Evolutionary conservation across 2,888 invertebrate genomes (phyloP).

Genomic region (Brenthis ino): DNA sequence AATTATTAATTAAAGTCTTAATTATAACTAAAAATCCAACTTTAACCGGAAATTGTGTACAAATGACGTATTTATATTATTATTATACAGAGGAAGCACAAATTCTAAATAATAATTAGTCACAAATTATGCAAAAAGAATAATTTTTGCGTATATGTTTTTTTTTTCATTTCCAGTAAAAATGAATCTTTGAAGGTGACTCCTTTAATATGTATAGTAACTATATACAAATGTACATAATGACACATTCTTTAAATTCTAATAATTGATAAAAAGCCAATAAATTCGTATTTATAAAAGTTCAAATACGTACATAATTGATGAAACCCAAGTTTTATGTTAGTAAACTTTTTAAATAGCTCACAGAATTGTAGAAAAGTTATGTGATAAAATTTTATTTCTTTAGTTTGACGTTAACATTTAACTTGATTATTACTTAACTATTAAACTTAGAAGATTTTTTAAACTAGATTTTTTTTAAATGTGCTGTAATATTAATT

Average conservation of each 20-base stretch:
- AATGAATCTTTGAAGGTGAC: too few species aligned
- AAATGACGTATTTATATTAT: slow-evolving; percentile 12
- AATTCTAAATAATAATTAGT: background rate
- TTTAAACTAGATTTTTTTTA: too few species aligned
- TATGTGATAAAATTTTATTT: slow-evolving; percentile 17
- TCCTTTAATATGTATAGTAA: too few species aligned
- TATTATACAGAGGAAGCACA: slow-evolving; percentile 14
- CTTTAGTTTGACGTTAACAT: slow-evolving; percentile 7
- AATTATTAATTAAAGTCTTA: slow-evolving; percentile 6
- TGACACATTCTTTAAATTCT: too few species aligned
- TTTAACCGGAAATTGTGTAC: slow-evolving; percentile 4
- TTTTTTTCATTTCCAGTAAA: too few species aligned
- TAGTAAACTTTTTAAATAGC: slow-evolving; percentile 7
- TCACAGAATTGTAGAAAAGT: slow-evolving; percentile 3
- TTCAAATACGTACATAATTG: too few species aligned
- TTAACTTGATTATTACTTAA: background rate
- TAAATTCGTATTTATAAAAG: too few species aligned
- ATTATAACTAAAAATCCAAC: slow-evolving; percentile 3
- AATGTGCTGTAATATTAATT: too few species aligned
- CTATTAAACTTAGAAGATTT: too few species aligned
- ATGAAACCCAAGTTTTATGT: background rate
- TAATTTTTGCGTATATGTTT: too few species aligned
- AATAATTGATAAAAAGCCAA: too few species aligned
- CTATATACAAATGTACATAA: too few species aligned
- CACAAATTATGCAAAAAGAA: background rate